A percentile compares a stretch with the other conserved stretches of the same genome.
These are phyloP conservation scores for Ichneumon xanthorius DNA, from an alignment of 2,888 invertebrate genomes.

Conservation along the genomic window DNA sequence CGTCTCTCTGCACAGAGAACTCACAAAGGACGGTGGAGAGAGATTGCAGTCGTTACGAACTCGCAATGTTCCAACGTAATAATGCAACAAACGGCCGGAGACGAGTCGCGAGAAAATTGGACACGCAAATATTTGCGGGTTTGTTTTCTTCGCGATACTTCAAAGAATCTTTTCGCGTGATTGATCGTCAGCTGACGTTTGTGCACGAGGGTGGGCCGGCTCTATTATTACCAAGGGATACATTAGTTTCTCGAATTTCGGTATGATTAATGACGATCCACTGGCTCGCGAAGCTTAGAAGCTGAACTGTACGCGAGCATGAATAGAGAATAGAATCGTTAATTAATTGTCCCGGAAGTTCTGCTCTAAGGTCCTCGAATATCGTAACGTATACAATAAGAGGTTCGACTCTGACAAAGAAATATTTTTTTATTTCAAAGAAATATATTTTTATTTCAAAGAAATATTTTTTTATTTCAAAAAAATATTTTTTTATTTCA, in stretches of 20 bases:
- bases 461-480: too few species aligned
- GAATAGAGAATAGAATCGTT: neutral
- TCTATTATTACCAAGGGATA: constrained; percentile 37
- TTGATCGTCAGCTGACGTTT: constrained; percentile 18
- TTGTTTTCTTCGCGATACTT: constrained; percentile 14
- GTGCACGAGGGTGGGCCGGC: neutral
- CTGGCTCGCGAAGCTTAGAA: constrained; percentile 3
- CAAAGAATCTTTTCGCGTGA: constrained; percentile 27
- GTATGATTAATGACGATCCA: constrained; percentile 31
- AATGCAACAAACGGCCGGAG: constrained; percentile 1
- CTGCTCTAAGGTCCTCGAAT: neutral
- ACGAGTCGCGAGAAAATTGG: constrained; percentile 14
- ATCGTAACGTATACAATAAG: neutral
- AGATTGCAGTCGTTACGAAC: too few species aligned
- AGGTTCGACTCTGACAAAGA: too few species aligned
- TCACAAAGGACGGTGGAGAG: too few species aligned
- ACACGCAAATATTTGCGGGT: constrained; percentile 18
- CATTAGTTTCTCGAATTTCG: constrained; percentile 22
- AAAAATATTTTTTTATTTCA: too few species aligned
- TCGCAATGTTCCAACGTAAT: neutral
- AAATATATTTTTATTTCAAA: too few species aligned
- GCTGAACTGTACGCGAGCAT: neutral
- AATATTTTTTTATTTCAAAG: too few species aligned
- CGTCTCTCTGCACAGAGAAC: too few species aligned
- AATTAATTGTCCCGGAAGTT: neutral